Percentiles rank a stretch among this genome's conserved stretches.
These are phyloP conservation scores for Leptosomus discolor DNA, from an alignment of 2,113 vertebrate species.

Conservation along the genomic window DNA sequence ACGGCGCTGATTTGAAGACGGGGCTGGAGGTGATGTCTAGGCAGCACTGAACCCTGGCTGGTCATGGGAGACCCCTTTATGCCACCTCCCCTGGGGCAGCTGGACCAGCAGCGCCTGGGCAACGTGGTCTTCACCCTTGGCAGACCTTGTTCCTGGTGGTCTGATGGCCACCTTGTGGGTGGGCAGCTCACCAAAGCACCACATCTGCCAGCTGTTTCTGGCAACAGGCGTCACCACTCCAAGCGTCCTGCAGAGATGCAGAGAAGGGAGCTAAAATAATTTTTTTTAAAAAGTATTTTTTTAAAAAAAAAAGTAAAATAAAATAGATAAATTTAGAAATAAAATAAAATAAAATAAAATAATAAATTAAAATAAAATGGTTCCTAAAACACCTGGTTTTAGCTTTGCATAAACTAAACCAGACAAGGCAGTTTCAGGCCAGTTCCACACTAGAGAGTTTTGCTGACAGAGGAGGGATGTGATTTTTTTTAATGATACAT, in stretches of 20 bases:
- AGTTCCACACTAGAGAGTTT: constrained; percentile 9
- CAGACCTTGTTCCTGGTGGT: background rate
- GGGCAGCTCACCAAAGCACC: background rate
- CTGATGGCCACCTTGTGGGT: background rate
- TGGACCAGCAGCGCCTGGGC: background rate
- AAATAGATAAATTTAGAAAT: background rate
- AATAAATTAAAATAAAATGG: background rate
- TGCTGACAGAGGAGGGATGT: constrained; percentile 40
- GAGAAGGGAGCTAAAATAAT: background rate
- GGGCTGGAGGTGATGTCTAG: background rate
- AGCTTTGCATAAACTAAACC: background rate
- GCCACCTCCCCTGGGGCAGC: rapidly evolving
- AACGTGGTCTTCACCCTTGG: background rate
- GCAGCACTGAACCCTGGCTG: background rate
- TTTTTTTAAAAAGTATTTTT: too few species aligned
- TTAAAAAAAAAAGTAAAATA: background rate
- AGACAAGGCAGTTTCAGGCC: constrained; percentile 21
- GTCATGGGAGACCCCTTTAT: rapidly evolving
- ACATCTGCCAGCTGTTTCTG: background rate
- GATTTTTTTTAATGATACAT: constrained; percentile 33
- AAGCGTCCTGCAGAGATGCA: background rate
- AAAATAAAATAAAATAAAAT: background rate
- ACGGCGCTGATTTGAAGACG: background rate
- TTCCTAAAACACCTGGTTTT: background rate
- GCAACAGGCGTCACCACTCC: background rate